phyloP scores from a whole-genome alignment of 2,888 invertebrate species.

The Drosophila pegasa region DNA sequence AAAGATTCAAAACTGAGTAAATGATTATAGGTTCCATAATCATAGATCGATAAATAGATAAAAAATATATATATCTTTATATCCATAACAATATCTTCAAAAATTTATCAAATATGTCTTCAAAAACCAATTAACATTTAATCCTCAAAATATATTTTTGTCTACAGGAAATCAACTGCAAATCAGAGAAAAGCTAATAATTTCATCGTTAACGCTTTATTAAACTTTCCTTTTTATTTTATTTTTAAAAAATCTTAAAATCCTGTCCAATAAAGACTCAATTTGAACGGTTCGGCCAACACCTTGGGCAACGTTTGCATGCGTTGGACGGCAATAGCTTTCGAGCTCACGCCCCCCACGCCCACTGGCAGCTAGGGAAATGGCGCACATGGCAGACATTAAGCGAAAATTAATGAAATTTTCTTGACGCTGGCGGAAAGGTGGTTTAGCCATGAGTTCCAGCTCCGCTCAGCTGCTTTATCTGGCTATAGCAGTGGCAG shows the following conservation, averaged over 20 bases:
- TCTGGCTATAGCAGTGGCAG: constrained; percentile 20
- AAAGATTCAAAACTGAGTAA: too few species aligned
- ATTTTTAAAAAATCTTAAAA: not conserved
- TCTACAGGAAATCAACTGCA: not conserved
- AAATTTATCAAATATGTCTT: not conserved
- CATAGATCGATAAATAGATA: too few species aligned
- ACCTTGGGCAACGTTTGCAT: constrained; percentile 17
- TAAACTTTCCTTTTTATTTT: not conserved
- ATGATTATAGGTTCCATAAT: too few species aligned
- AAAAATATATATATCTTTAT: too few species aligned
- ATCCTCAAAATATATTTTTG: not conserved
- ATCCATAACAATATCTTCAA: not conserved
- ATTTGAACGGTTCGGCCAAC: constrained; percentile 3
- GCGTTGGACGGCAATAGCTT: not conserved
- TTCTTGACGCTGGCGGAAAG: constrained; percentile 44
- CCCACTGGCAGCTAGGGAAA: constrained; percentile 48
- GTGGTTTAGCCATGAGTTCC: constrained; percentile 33
- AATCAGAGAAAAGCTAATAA: too few species aligned
- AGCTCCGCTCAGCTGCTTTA: constrained; percentile 33
- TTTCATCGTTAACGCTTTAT: constrained; percentile 1
- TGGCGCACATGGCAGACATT: constrained; percentile 79
- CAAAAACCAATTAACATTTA: not conserved
- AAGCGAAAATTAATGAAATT: constrained; percentile 80
- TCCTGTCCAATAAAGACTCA: constrained; percentile 9
- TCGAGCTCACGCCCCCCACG: not conserved